phyloP scores from a whole-genome alignment of 2,797 vertebrate genomes.

The Typhlichthys subterraneus region DNA sequence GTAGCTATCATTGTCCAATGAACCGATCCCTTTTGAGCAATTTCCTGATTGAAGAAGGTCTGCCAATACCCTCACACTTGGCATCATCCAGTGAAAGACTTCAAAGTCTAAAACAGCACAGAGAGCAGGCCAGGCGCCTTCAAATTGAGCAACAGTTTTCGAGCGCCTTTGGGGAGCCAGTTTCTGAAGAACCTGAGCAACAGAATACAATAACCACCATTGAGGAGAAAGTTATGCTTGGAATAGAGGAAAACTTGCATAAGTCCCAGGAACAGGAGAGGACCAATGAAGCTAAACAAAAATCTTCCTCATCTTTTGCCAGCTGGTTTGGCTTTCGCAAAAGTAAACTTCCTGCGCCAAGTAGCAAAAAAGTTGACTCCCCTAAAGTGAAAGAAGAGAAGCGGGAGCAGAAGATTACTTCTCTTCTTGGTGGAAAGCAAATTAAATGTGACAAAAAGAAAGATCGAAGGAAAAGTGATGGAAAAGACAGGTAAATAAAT shows the following conservation, averaged over 20 bases:
- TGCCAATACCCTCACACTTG: constrained; percentile 59
- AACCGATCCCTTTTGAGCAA: constrained; percentile 75
- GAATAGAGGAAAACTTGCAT: constrained; percentile 90
- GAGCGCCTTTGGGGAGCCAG: constrained; percentile 71
- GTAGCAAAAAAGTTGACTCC: constrained; percentile 78
- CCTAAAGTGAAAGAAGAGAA: constrained; percentile 86
- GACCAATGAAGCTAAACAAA: constrained; percentile 79
- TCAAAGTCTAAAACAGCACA: constrained; percentile 69
- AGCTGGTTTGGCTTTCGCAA: constrained; percentile 92
- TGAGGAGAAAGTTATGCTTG: constrained; percentile 93
- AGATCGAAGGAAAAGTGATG: constrained; percentile 85
- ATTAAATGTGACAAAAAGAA: constrained; percentile 84
- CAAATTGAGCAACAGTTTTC: constrained; percentile 75
- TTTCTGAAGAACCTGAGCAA: constrained; percentile 73
- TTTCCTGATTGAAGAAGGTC: constrained; percentile 74
- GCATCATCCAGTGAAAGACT: constrained; percentile 72
- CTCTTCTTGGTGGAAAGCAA: constrained; percentile 84
- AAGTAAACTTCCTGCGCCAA: constrained; percentile 86
- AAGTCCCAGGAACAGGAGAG: constrained; percentile 85
- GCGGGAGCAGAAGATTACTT: constrained; percentile 82
- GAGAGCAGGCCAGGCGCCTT: constrained; percentile 67
- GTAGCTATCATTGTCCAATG: constrained; percentile 80
- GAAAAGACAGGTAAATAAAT: constrained; percentile 74
- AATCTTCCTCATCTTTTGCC: constrained; percentile 83
- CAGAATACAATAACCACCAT: constrained; percentile 79